phyloP scores from a whole-genome alignment of 2,888 invertebrate genomes.

The Agonopterix subpropinquella region DNA sequence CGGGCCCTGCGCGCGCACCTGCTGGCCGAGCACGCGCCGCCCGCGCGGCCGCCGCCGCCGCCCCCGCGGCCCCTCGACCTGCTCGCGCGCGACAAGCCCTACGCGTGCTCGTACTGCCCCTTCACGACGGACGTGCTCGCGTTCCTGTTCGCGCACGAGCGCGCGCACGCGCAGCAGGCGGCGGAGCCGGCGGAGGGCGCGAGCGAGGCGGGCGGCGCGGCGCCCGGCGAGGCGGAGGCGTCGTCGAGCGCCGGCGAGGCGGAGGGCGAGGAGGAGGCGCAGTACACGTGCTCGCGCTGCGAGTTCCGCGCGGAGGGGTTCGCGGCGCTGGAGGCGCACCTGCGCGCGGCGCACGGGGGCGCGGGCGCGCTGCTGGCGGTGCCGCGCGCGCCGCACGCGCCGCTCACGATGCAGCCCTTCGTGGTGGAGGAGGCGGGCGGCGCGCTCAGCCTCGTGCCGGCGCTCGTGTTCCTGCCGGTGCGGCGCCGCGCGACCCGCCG shows the following conservation, averaged over 20 bases:
- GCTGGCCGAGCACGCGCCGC: conserved; percentile 88
- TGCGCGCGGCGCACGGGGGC: conserved; percentile 66
- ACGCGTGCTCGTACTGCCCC: conserved; percentile 92
- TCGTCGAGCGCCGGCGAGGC: conserved; percentile 23
- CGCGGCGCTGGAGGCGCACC: conserved; percentile 64
- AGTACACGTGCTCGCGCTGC: conserved; percentile 67
- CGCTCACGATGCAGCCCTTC: conserved; percentile 95
- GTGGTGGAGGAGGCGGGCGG: conserved; percentile 81
- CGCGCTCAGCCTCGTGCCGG: conserved; percentile 86
- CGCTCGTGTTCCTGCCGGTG: conserved; percentile 95
- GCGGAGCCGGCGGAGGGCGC: conserved; percentile 25
- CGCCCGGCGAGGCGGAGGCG: conserved; percentile 18
- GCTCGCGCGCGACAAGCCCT: conserved; percentile 79
- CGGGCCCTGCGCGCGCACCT: conserved; percentile 93
- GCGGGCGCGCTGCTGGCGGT: conserved; percentile 69
- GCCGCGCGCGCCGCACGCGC: conserved; percentile 79
- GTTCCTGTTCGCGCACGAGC: conserved; percentile 93
- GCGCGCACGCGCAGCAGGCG: conserved; percentile 80
- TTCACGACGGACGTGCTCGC: conserved; percentile 93
- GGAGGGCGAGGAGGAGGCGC: conserved; percentile 35
- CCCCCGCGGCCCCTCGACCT: conserved; percentile 76
- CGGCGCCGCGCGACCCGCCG: conserved; percentile 89
- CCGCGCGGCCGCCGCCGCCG: conserved; percentile 56
- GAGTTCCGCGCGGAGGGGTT: conserved; percentile 67
- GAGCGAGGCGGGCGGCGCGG: conserved; percentile 21